Evolutionary conservation across 2,797 vertebrate genomes (phyloP), one percentile per base, ranked within the genome.

Genomic region (Streptopelia turtur): DNA sequence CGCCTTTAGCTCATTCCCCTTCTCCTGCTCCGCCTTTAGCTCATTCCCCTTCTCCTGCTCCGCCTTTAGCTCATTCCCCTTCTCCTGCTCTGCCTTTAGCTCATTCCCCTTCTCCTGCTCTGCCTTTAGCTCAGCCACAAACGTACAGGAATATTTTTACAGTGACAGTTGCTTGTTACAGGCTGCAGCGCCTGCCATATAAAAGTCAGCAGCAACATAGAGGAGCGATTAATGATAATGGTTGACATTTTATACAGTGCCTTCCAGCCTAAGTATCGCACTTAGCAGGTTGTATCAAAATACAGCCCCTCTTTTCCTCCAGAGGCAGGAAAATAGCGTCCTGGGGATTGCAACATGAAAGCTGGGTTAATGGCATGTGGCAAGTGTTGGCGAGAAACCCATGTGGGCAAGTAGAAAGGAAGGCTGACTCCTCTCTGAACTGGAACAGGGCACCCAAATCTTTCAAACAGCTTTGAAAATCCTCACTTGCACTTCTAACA

Each of bases 131-230:
- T 69, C 83, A 57, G 55, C 69, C 39, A 70, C 83, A 28, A 16
- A 56, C 1, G 23, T 2, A 3, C 65, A 18, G 64, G 80, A 68
- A 68, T 65, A 28, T 60, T 79, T 90, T 83, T 16, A 81, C 87
- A 33, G 63, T 23, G 74, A 69, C 87, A 90, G 83, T 57, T 80
- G 83, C 93, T 91, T 35, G 81, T 79, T 93, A 61, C 30, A 93
- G 78, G 87, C 85, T 89, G 77, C 84, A 27, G 74, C 45, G 78
- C 31, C 90, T 83, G 92, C 86, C 90, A 89, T 81, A 55, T 71
- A 60, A 77, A 94, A 94, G 91, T 23, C 94, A 78, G 94, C 88
- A 78, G 87, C 74, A 72, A 83, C 75, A 33, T 8, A 31, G 45
- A 89, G 72, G 81, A 86, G 83, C 11, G 6, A 95, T 87, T 75